Base-by-base conservation (phyloP, 2,888 invertebrate genomes). In the Marronus borbonicus region DNA sequence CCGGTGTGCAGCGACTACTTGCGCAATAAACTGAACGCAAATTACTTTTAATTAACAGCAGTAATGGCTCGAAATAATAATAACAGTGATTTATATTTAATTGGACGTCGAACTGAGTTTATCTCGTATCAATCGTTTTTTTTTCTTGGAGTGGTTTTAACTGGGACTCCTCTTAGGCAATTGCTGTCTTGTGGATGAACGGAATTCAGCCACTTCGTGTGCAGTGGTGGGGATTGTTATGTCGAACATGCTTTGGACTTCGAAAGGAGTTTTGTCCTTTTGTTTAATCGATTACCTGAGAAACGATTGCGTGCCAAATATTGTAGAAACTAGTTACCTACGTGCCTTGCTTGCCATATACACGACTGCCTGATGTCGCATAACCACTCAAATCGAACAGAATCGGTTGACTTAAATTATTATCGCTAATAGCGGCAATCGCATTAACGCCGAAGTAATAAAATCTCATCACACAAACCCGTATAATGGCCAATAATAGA, bases 81-180 rank as follows among this genome's bases (percentile, higher is more conserved):
- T 76, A 66, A 66, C 76, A 58, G 76, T 76, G 68, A 76, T 76
- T 76, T 66, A 74, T 74, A 68, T 66, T 66, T 76, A 76, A 76
- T 76, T 76, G 66, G 76, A 58, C 74, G 60, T 20, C 62, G 50
- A 60, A 49, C 39, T 50, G 12, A 39, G 44, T 50, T 74, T 50
- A 64, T 64, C 60, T 60, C 55, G n/a, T 24, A 68, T 68, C 68
- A 50, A 68, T 68, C 12, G 44, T 44, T 44, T 8, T 1, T 44
- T 8, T 44, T 44, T 39, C 17, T 66, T 20, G 68, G 14, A 68
- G 50, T 50, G 68, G 68, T 68, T 62, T 20, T 8, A 17, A 20
- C 17, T 8, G 55, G 5, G n/a, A 10, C 20, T 36, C 31, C 31
- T 44, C 44, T 44, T 12, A 44, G 2, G 12, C 44, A 8, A 12